phyloP scores from a whole-genome alignment of 2,797 vertebrate species.

The Syngnathus acus region DNA sequence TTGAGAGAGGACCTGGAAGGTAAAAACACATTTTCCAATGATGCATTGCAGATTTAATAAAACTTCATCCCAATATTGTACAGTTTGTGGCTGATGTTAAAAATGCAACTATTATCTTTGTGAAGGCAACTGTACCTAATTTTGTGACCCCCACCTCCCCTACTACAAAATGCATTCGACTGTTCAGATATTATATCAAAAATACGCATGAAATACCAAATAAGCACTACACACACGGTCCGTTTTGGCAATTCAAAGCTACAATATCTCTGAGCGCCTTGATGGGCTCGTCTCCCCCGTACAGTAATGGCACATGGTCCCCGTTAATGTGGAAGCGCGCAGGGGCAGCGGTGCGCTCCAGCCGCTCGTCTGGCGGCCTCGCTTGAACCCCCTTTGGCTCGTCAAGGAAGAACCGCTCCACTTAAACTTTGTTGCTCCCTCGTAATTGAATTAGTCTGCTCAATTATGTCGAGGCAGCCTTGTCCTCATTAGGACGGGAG shows the following conservation, averaged over 20 bases:
- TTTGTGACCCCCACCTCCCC: too few species aligned
- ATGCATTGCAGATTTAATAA: background rate
- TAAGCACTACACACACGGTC: background rate
- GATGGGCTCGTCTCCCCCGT: background rate
- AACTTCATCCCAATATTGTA: background rate
- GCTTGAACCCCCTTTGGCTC: slow-evolving; percentile 43
- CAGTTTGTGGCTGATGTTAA: background rate
- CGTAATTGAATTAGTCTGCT: slow-evolving; percentile 68
- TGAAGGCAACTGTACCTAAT: background rate
- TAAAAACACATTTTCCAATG: background rate
- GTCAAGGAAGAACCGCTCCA: slow-evolving; percentile 57
- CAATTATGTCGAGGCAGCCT: slow-evolving; percentile 58
- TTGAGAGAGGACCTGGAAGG: too few species aligned
- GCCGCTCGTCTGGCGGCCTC: slow-evolving; percentile 28
- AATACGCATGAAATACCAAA: background rate
- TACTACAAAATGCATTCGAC: background rate
- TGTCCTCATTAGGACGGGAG: slow-evolving; percentile 50
- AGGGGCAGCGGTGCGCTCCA: background rate
- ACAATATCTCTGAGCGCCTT: background rate
- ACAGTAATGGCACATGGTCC: background rate
- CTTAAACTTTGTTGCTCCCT: slow-evolving; percentile 64
- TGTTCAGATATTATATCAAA: background rate
- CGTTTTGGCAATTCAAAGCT: background rate
- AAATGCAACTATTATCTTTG: background rate
- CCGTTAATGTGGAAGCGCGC: background rate